A percentile compares a stretch with the other conserved stretches of the same genome.
Conservation (phyloP, 2,113 vertebrate genomes). For the Poeciliopsis turrubarensis region DNA sequence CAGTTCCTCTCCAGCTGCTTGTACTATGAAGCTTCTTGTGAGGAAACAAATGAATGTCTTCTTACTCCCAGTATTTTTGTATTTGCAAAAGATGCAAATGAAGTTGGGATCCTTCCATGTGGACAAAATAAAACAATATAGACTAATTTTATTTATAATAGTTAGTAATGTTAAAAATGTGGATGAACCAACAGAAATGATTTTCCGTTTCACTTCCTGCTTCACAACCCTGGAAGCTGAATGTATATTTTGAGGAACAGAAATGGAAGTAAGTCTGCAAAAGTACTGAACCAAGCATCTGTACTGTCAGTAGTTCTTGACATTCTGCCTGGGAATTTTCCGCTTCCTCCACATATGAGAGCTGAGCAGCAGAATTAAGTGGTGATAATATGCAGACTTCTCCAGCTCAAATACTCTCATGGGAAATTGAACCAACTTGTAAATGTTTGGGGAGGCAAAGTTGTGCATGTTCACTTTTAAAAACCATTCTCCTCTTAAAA, state of each 20-base stretch:
- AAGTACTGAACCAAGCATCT: slow-evolving; percentile 39
- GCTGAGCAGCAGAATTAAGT: slow-evolving; percentile 39
- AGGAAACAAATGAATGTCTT: neutral
- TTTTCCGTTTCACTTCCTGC: neutral
- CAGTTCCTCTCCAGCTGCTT: too few relatives aligned
- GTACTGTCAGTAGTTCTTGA: slow-evolving; percentile 39
- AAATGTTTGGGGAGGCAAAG: slow-evolving; percentile 3
- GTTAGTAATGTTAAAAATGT: too few relatives aligned
- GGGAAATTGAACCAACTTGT: neutral
- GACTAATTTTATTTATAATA: too few relatives aligned
- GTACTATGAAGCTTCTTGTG: neutral
- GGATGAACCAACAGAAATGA: too few relatives aligned
- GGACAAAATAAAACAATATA: too few relatives aligned
- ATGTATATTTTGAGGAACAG: slow-evolving; percentile 26
- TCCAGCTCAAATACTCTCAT: slow-evolving; percentile 32
- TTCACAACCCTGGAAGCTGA: neutral
- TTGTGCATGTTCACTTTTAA: slow-evolving; percentile 24
- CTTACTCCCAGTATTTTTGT: too few relatives aligned
- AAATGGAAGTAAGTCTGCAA: slow-evolving; percentile 20
- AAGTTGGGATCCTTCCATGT: too few relatives aligned
- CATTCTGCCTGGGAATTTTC: slow-evolving; percentile 32
- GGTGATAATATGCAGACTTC: slow-evolving; percentile 16
- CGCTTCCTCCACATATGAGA: slow-evolving; percentile 35
- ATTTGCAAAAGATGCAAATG: too few relatives aligned
- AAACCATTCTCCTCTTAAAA: slow-evolving; percentile 19